Evolutionary conservation across 2,797 vertebrate genomes (phyloP), one percentile per base, ranked within the genome.

Genomic region (Artibeus jamaicensis): DNA sequence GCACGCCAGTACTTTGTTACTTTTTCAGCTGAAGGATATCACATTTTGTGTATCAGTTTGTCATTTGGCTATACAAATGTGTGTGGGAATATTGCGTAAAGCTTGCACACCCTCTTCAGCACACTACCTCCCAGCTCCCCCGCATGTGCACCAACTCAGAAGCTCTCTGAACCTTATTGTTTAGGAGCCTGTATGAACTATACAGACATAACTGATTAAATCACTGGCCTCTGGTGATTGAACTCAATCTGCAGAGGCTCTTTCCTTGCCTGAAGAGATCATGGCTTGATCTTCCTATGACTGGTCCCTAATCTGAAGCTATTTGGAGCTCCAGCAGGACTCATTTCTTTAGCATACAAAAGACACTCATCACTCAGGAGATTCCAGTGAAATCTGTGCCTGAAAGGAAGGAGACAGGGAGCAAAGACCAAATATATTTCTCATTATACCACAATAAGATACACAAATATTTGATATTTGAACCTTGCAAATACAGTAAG

Each of bases 21-120:
- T 32, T 87, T 91, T 83, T 77, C 29, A 70, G 22, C 39, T 88
- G 57, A 82, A 77, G 24, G 11, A 48, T 88, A 42, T 6, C 14
- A 62, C 34, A 77, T 59, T 92, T 77, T 68, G 55, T 93, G 50
- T 81, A 91, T 91, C n/a, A 50, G 15, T 67, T 87, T 91, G 55
- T 73, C 39, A 82, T 24, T 44, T 81, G 76, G 26, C 57, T 78
- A 78, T 16, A 67, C 34, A 55, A 68, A 68, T 34, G 34, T 89
- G n/a, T 53, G 59, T 22, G 65, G 34, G 42, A 26, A 18, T 37
- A 55, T 37, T 39, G 5, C 44, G 9, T 6, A 71, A 74, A 81
- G 26, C 18, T 74, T 93, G 6, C 67, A 57, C 37, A 19, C 16
- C 22, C 39, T 81, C 67, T 90, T 42, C 67, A 48, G n/a, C 24